Evolutionary conservation across 2,888 invertebrate species (phyloP).

Genomic region (Agrochola lota): DNA sequence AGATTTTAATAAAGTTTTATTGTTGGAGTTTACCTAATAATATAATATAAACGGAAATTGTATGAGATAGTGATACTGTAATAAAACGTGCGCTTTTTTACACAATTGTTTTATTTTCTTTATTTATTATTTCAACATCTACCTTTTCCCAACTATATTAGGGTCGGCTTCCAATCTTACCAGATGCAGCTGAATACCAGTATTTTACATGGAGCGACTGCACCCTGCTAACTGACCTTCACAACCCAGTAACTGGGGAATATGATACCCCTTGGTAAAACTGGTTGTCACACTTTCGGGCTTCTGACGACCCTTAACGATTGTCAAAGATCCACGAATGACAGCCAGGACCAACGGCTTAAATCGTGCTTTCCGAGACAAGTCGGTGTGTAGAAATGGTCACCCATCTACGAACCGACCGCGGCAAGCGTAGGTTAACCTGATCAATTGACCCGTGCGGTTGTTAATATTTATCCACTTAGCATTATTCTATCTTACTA

Average conservation of each 20-base stretch:
- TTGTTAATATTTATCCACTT: not conserved
- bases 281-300: no score
- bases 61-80: constrained; percentile 78
- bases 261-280: not conserved
- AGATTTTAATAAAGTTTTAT: constrained; percentile 68
- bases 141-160: not conserved
- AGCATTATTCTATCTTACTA: not conserved
- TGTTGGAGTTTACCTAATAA: constrained; percentile 71
- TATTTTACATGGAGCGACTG: not conserved
- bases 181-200: not conserved
- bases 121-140: not conserved
- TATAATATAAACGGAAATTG: constrained; percentile 71
- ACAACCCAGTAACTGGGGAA: not conserved
- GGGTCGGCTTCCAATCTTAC: no score
- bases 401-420: no score
- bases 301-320: not conserved
- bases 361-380: not conserved
- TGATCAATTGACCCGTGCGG: not conserved
- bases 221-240: not conserved
- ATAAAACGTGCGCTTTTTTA: constrained; percentile 79
- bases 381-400: not conserved
- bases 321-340: not conserved
- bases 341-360: not conserved
- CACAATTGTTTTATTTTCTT: constrained; percentile 54
- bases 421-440: not conserved